Conservation (phyloP, 1,140 invertebrate genomes). For the Musca vetustissima region DNA sequence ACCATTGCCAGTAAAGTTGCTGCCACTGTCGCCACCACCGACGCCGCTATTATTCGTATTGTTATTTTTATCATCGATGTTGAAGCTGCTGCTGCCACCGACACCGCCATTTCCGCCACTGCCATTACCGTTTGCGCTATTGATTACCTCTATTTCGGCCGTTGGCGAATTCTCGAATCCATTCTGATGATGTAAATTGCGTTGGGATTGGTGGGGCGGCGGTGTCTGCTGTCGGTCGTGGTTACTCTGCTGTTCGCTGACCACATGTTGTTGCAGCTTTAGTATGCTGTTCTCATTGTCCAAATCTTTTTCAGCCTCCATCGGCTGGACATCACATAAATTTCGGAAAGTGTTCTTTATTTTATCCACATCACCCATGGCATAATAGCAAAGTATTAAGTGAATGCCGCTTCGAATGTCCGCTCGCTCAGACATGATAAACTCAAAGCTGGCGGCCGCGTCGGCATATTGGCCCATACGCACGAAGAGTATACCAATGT, state of each 20-base stretch:
- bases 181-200: slow-evolving; percentile 5
- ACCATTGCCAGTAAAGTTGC: slow-evolving; percentile 10
- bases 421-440: slow-evolving; percentile 94
- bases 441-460: slow-evolving; percentile 94
- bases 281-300: slow-evolving; percentile 59
- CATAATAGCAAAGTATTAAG: slow-evolving; percentile 90
- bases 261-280: slow-evolving; percentile 42
- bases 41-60: slow-evolving; percentile 19
- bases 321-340: slow-evolving; percentile 83
- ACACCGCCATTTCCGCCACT: not conserved
- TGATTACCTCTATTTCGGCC: slow-evolving; percentile 39
- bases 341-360: slow-evolving; percentile 92
- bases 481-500: slow-evolving; percentile 94
- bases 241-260: slow-evolving; percentile 33
- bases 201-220: not conserved
- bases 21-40: slow-evolving; percentile 27
- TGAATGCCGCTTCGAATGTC: slow-evolving; percentile 90
- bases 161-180: slow-evolving; percentile 8
- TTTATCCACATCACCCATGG: slow-evolving; percentile 89
- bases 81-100: not conserved
- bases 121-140: slow-evolving; percentile 19
- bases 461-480: slow-evolving; percentile 95
- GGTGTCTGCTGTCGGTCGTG: slow-evolving; percentile 2
- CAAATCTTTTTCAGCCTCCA: slow-evolving; percentile 82
- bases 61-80: slow-evolving; percentile 8